Base-by-base conservation (phyloP, 2,797 vertebrate species). In the Takifugu rubripes region DNA sequence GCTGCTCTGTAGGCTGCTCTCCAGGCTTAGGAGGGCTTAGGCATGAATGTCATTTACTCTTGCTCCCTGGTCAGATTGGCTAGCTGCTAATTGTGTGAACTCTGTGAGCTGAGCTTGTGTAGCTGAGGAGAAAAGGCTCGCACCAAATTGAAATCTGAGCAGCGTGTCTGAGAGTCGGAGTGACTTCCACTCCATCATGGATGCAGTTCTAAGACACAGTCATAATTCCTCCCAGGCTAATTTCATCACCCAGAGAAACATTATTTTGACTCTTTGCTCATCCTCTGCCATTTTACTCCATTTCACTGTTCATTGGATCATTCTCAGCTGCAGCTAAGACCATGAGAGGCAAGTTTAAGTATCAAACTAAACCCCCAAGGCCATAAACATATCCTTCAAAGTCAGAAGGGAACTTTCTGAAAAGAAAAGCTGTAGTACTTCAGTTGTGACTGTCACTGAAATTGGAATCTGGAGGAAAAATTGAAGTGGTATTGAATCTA, bases 121-220 rank as follows among this genome's bases (percentile, higher is more conserved):
- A 68, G 78, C 82, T 79, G 71, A 57, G 69, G 77, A 84, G 82
- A 69, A 83, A 86, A 72, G 71, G 58, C 69, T 87, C 82, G 73
- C 75, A 11, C 84, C 59, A 90, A 92, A 92, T 92, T 91, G 89
- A 91, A 92, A 92, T 89, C 87, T 87, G 78, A 87, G 77, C 50
- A 82, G 86, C 88, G 87, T 92, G 89, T 92, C 90, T 81, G 82
- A 84, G 82, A 83, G 72, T 84, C 25, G 16, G 55, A 57, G 27
- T 40, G 56, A 77, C 71, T 75, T 83, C 64, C 61, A 74, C 67
- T 71, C 71, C 51, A 58, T 70, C 66, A 49, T 68, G 54, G 60
- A 29, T 72, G 66, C 65, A 58, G 64, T 78, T 83, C 75, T 68
- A 80, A 81, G 72, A 75, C 77, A 69, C 70, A 67, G 56, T 81